Base-by-base conservation (phyloP, 2,797 vertebrate species). In the Percopsis omiscomaycus region DNA sequence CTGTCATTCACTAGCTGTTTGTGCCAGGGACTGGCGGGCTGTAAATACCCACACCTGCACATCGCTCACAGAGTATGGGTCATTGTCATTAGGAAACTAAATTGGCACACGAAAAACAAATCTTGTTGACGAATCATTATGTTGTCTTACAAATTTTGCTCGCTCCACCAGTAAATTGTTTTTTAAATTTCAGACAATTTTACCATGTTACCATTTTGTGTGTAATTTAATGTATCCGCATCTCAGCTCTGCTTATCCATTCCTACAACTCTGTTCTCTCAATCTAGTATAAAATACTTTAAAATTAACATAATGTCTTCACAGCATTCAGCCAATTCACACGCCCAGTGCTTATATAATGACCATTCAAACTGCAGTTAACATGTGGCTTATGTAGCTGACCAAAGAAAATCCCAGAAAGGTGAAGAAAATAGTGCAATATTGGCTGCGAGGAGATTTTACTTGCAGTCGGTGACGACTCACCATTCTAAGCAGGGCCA, bases 1-100 rank as follows among this genome's bases (percentile, higher is more conserved):
- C 85, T 89, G 88, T 85, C 86, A 90, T 85, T 90, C 86, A 89
- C 74, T 64, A 54, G 81, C 79, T 84, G 80, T 87, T 85, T 82
- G 81, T 71, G 79, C 58, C 70, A 65, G 71, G 63, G n/a, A 59
- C 62, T 28, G 71, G 61, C 74, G 69, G 68, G 65, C 82, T 84
- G 87, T 64, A 76, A 86, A 80, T 70, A 83, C 73, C 64, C 67
- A 72, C 71, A 76, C 57, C 55, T 28, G 28, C 42, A 68, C 81
- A 59, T 67, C 51, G 53, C 66, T 75, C 56, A 72, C 15, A 8
- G 68, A 76, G 77, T 81, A 73, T 67, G 58, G 82, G 84, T 89
- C 81, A 83, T 32, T 75, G 44, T 84, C 83, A 82, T 87, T 84
- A 83, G 61, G 71, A 58, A 69, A 64, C 69, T 78, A 62, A 83